Conservation (phyloP, 1,140 invertebrate genomes). For the Achatina immaculata region DNA sequence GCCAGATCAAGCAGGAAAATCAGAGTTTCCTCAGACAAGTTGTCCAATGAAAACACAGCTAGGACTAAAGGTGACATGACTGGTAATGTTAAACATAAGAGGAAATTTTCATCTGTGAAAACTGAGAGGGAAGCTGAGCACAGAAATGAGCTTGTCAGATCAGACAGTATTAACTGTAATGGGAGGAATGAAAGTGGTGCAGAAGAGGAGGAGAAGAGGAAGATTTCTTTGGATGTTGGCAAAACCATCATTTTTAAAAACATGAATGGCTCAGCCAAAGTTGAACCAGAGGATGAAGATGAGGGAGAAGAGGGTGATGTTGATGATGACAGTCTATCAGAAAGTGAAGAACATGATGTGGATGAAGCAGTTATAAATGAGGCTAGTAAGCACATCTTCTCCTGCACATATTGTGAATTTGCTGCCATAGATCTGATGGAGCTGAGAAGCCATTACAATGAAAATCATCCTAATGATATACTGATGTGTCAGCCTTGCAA, state of each 20-base stretch:
- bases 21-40: background rate
- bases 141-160: background rate
- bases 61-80: background rate
- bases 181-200: background rate
- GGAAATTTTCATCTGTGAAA: background rate
- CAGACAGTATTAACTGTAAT: background rate
- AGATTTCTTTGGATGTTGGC: no score
- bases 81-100: background rate
- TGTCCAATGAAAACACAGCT: constrained; percentile 34
- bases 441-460: constrained; percentile 60
- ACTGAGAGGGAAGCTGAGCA: background rate
- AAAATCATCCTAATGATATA: constrained; percentile 58
- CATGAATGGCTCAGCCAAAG: constrained; percentile 9
- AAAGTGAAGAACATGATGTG: background rate
- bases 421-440: constrained; percentile 52
- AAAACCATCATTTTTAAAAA: no score
- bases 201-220: no score
- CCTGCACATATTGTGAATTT: constrained; percentile 64
- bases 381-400: constrained; percentile 43
- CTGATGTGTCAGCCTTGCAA: constrained; percentile 59
- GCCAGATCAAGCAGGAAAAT: background rate
- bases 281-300: constrained; percentile 11
- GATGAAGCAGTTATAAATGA: background rate
- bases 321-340: background rate
- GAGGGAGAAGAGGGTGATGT: constrained; percentile 25